Percentiles rank a stretch among this genome's conserved stretches.
These are phyloP conservation scores for Pollenia griseotomentosa DNA, from an alignment of 2,888 invertebrate species.

Conservation along the genomic window DNA sequence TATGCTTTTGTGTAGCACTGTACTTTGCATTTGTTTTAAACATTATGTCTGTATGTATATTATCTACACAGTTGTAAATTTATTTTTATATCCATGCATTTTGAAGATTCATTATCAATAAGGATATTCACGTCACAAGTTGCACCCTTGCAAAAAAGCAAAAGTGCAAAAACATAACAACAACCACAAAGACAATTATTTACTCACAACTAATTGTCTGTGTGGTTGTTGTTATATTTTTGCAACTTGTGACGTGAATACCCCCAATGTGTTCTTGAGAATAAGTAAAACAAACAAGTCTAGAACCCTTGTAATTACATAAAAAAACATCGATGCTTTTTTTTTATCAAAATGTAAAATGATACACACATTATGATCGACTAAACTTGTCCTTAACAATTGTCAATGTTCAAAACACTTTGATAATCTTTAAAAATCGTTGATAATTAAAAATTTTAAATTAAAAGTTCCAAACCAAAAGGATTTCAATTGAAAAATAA, in stretches of 20 bases:
- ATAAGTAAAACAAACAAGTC: neutral
- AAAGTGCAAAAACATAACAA: no score
- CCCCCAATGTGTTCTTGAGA: conserved; percentile 33
- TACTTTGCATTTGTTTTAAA: neutral
- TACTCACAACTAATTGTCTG: no score
- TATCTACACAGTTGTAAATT: neutral
- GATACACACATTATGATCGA: neutral
- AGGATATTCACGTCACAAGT: no score
- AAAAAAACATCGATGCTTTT: neutral
- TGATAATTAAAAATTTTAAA: no score
- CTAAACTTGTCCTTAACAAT: neutral
- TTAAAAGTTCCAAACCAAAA: no score
- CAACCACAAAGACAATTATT: no score
- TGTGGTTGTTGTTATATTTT: no score
- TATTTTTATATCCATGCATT: neutral
- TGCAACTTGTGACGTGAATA: no score
- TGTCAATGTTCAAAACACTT: neutral
- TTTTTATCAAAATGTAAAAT: neutral
- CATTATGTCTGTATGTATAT: neutral
- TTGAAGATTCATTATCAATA: conserved; percentile 7
- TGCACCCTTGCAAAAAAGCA: no score
- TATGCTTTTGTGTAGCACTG: neutral
- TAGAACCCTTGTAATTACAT: conserved; percentile 32
- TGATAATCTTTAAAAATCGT: neutral
- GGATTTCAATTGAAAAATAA: no score